phyloP scores from a whole-genome alignment of 2,113 vertebrate genomes.

The Ageneiosus marmoratus region DNA sequence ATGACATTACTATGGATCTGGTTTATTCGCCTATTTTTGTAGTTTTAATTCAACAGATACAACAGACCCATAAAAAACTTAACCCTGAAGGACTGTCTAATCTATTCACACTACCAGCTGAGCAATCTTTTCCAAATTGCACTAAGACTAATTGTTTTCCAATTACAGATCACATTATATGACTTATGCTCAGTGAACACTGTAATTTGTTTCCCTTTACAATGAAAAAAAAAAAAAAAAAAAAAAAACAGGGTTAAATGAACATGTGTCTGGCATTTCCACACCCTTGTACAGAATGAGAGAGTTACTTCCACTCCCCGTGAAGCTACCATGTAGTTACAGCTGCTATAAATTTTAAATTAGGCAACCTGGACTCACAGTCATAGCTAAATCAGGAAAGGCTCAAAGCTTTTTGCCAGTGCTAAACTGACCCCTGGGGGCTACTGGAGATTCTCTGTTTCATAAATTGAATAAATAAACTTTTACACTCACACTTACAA shows the following conservation, averaged over 20 bases:
- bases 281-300: neutral
- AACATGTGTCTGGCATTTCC: neutral
- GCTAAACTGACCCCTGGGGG: neutral
- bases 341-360: constrained; percentile 30
- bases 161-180: constrained; percentile 8
- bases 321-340: constrained; percentile 13
- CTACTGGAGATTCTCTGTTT: neutral
- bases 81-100: neutral
- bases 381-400: constrained; percentile 5
- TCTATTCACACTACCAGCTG: neutral
- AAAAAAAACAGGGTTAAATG: constrained; percentile 27
- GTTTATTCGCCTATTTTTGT: neutral
- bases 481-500: neutral
- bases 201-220: neutral
- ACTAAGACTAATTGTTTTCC: neutral
- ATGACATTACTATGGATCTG: neutral
- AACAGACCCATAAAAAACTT: neutral
- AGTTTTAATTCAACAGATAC: neutral
- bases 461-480: neutral
- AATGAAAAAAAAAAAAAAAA: too few species aligned
- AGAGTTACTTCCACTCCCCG: neutral
- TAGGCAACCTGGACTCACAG: neutral
- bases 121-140: neutral
- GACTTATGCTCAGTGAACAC: neutral
- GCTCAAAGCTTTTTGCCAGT: neutral